Conservation (phyloP, 2,797 vertebrate genomes). For the Scolopax rusticola region DNA sequence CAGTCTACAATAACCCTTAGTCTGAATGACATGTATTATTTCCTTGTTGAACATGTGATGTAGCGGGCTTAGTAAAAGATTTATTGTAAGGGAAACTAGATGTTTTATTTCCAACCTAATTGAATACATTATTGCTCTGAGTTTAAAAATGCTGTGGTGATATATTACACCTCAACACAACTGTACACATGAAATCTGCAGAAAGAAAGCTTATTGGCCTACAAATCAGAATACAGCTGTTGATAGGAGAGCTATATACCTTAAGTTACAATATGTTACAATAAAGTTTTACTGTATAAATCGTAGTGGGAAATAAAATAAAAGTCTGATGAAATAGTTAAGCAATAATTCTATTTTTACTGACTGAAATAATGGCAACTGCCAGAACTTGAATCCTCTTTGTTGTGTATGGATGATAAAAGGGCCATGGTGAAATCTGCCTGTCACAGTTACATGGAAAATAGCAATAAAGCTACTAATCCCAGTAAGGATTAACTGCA, state of each 20-base stretch:
- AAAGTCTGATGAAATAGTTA: conserved; percentile 44
- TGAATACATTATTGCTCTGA: conserved; percentile 81
- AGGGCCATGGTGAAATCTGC: not conserved
- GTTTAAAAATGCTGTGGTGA: conserved; percentile 78
- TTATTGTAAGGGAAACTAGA: conserved; percentile 78
- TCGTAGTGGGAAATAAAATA: conserved; percentile 48
- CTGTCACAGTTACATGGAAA: not conserved
- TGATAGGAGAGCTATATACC: conserved; percentile 59
- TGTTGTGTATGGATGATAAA: not conserved
- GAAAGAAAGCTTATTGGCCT: conserved; percentile 72
- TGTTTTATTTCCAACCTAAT: conserved; percentile 80
- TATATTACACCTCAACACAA: conserved; percentile 75
- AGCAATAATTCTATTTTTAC: conserved; percentile 43
- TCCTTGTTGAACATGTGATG: conserved; percentile 79
- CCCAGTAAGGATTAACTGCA: not conserved
- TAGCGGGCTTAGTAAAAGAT: conserved; percentile 78
- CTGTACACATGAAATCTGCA: conserved; percentile 65
- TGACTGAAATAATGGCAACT: conserved; percentile 47
- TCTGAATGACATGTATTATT: conserved; percentile 84
- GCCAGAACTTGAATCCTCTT: conserved; percentile 21
- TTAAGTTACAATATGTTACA: conserved; percentile 66
- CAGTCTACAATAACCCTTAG: conserved; percentile 79
- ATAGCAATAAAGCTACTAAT: not conserved
- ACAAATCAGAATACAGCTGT: conserved; percentile 79
- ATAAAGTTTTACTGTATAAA: conserved; percentile 69